Evolutionary conservation across 2,888 invertebrate genomes (phyloP), one percentile per base, ranked within the genome.

Genomic region (Diadegma fenestrale): DNA sequence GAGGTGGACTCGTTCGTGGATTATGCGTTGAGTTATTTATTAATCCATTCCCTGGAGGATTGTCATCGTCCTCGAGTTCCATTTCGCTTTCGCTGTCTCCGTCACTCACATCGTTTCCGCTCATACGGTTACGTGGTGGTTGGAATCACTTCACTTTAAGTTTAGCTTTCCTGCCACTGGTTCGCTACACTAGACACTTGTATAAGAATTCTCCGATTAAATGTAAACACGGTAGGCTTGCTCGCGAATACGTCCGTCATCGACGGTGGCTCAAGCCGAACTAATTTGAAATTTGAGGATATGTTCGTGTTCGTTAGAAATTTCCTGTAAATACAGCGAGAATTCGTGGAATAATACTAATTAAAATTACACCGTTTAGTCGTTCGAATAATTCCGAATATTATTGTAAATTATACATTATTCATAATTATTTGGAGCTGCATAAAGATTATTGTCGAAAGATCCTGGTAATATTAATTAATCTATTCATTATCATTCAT

Each of bases 101-200:
- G 22, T 64, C 41, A 37, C 37, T 64, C 41, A 19, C n/a, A 64
- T 64, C 17, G 64, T n/a, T 64, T 64, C 37, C 64, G 64, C 37
- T 41, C 64, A 64, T 64, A 37, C 64, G 64, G 64, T 41, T 37
- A 2, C 37, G 37, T 64, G 64, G n/a, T 54, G 26, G 30, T 61
- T 61, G 26, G 61, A 26, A 41, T 64, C 64, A 37, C 64, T 64
- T 64, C 64, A 37, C 64, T 64, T 64, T 64, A 64, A 37, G 37
- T 64, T 64, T 8, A 64, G 30, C 61, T 61, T 26, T 61, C n/a
- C 17, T 37, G 64, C 37, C 33, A 63, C 63, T 30, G 63, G 37
- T 64, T 37, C 41, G 37, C 37, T 37, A 64, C 17, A 17, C 64
- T 64, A 5, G 41, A 64, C 5, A 48, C 17, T 14, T 2, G 66